Evolutionary conservation across 1,140 invertebrate genomes (phyloP), one percentile per base, ranked within the genome.

Genomic region (Orchesella cincta): DNA sequence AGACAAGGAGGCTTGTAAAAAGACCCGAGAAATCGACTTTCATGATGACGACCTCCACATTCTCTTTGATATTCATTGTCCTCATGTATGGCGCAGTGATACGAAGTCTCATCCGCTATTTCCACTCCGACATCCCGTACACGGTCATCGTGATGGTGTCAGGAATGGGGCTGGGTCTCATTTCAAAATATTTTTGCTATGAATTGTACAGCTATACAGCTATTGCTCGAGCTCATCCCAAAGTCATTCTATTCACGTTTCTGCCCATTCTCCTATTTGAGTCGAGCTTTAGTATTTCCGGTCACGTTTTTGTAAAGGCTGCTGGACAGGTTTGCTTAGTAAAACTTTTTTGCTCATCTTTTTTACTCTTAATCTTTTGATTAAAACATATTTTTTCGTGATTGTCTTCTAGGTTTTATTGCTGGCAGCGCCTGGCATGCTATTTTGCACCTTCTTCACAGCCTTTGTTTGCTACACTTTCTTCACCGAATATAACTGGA

Each of bases 201-300:
- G 18, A 28, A 0, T 52, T 82, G 18, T 67, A 78, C 20, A 1
- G 46, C 16, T 83, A 80, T 62, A 84, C 83, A 12, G 73, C 76
- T 3, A 64, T 83, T 0, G 82, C 85, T 14, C 80, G 83, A 8
- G 81, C 84, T 3, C 83, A 86, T 52, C 85, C 86, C 0, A 83
- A 86, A 78, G 81, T 86, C 14, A 83, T 87, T 28, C 82, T 88
- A n/a, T 83, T 84, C 77, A 80, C 85, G 16, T 88, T 87, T 79
- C 81, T 88, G 31, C 87, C 87, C 0, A 83, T 87, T 16, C 84
- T 88, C 12, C 85, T 88, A 23, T 88, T 87, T 81, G 87, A 88
- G 79, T 85, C 85, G 5, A 86, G 87, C 1, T 88, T 87, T 81
- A 83, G 84, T 3, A 85, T 87, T 83, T 85, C 87, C 62, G 81